Evolutionary conservation across 1,140 invertebrate genomes (phyloP).

Genomic region (Drosophila albomicans): DNA sequence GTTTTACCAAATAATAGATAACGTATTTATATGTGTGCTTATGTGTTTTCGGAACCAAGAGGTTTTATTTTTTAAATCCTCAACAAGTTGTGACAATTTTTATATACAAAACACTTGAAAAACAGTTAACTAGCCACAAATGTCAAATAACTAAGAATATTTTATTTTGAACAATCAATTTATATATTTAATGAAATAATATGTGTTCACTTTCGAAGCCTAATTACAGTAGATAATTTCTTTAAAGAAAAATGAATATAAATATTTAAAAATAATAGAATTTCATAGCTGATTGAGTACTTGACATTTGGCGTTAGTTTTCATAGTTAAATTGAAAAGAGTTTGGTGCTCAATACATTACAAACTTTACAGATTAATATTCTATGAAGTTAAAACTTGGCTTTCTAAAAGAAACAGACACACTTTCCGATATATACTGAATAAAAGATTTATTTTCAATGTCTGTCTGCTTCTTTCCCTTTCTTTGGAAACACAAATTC

Average conservation of each 20-base stretch:
- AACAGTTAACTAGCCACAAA: background rate
- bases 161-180: background rate
- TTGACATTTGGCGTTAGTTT: background rate
- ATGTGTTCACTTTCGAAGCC: background rate
- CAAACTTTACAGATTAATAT: background rate
- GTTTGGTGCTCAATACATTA: background rate
- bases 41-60: slow-evolving; percentile 7
- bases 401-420: background rate
- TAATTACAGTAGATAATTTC: background rate
- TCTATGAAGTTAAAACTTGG: background rate
- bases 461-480: background rate
- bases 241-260: background rate
- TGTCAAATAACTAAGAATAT: background rate
- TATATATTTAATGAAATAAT: background rate
- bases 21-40: slow-evolving; percentile 15
- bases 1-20: slow-evolving; percentile 21
- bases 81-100: slow-evolving; percentile 26
- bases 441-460: background rate
- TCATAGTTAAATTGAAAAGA: background rate
- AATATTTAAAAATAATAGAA: too few species aligned
- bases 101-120: background rate
- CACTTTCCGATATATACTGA: background rate
- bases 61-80: slow-evolving; percentile 8
- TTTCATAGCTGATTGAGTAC: background rate
- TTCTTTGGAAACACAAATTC: too few species aligned